These are phyloP conservation scores for Lepus timidus DNA, from an alignment of 2,113 vertebrate species.

Conservation along the genomic window DNA sequence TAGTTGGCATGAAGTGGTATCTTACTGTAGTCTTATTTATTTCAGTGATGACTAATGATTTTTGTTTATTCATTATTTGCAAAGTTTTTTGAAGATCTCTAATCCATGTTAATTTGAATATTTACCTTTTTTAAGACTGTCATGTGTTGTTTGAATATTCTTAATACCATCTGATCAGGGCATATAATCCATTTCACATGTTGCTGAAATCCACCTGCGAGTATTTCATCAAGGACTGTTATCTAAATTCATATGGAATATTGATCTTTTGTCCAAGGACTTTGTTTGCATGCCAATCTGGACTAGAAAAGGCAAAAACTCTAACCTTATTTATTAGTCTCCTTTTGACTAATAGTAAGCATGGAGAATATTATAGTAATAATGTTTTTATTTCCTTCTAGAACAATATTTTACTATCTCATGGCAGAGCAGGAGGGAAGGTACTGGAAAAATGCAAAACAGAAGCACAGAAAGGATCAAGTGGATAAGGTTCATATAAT, in stretches of 20 bases:
- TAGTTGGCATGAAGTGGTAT: background rate
- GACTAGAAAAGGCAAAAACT: constrained; percentile 53
- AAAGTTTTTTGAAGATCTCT: background rate
- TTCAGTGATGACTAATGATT: background rate
- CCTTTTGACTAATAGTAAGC: background rate
- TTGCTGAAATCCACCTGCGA: too few relatives aligned
- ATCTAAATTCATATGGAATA: too few relatives aligned
- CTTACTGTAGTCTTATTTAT: background rate
- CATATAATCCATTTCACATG: too few relatives aligned
- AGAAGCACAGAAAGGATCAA: background rate
- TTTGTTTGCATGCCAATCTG: constrained; percentile 50
- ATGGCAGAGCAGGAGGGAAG: background rate
- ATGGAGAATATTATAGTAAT: background rate
- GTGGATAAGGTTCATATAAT: constrained; percentile 13
- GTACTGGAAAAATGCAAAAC: background rate
- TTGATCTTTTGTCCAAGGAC: background rate
- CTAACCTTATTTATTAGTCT: constrained; percentile 26
- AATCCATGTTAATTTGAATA: too few relatives aligned
- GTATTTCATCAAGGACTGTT: too few relatives aligned
- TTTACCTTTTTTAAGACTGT: too few relatives aligned
- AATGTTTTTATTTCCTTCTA: background rate
- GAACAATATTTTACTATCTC: background rate
- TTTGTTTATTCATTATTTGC: background rate
- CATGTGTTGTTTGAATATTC: too few relatives aligned
- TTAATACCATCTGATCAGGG: too few relatives aligned